Percentiles rank a stretch among this genome's conserved stretches.
Conservation (phyloP, 2,113 vertebrate genomes). For the Monarcha castaneiventris region DNA sequence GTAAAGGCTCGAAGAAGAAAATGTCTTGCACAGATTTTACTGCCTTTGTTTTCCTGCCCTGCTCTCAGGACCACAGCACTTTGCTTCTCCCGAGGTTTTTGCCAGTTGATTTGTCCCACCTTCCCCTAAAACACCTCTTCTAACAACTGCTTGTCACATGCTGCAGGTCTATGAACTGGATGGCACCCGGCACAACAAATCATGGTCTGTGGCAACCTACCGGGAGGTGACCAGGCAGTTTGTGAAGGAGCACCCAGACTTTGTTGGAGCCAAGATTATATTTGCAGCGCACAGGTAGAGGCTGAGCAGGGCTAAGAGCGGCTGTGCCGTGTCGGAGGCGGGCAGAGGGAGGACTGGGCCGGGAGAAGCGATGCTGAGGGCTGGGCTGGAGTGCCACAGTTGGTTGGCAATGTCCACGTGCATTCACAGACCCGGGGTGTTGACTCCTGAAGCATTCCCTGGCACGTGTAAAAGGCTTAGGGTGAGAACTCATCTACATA, state of each 20-base stretch:
- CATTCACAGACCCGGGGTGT: accelerated
- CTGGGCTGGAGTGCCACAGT: not conserved
- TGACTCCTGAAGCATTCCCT: not conserved
- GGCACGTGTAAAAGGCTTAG: not conserved
- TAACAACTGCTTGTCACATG: not conserved
- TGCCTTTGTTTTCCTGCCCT: not conserved
- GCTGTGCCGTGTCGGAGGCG: accelerated
- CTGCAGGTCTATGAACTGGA: slow-evolving; percentile 86
- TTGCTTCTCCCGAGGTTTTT: not conserved
- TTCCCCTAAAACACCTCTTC: not conserved
- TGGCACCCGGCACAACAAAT: slow-evolving; percentile 70
- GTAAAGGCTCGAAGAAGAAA: not conserved
- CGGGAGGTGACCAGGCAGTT: slow-evolving; percentile 76
- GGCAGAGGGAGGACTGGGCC: not conserved
- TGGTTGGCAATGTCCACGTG: accelerated
- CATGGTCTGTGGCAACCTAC: slow-evolving; percentile 80
- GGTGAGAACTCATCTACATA: not conserved
- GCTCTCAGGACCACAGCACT: not conserved
- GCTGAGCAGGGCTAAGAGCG: accelerated
- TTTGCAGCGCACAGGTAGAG: slow-evolving; percentile 70
- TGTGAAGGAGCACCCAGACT: slow-evolving; percentile 77
- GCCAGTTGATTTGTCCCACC: not conserved
- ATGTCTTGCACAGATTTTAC: not conserved
- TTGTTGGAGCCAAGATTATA: slow-evolving; percentile 82
- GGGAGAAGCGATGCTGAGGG: not conserved